Evolutionary conservation across 2,113 vertebrate genomes (phyloP).

Genomic region (Seriola quinqueradiata): DNA sequence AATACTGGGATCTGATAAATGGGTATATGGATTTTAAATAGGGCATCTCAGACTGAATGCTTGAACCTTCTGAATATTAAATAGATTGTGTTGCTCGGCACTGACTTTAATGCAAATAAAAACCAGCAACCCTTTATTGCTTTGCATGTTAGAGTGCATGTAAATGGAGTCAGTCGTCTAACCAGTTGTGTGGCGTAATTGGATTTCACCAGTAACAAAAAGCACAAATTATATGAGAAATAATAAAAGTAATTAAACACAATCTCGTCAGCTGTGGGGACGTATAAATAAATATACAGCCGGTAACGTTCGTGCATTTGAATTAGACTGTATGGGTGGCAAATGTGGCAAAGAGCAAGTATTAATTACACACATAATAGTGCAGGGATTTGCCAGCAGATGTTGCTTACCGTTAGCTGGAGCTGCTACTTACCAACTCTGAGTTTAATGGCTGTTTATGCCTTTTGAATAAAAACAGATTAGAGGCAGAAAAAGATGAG

Average conservation of each 20-base stretch:
- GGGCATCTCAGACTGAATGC: background rate
- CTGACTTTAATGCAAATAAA: background rate
- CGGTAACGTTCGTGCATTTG: background rate
- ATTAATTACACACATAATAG: constrained; percentile 39
- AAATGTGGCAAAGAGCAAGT: background rate
- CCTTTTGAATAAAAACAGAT: constrained; percentile 44
- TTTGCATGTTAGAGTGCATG: background rate
- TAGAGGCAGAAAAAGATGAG: constrained; percentile 30
- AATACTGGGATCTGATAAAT: background rate
- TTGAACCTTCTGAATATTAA: background rate
- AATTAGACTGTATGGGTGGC: constrained; percentile 9
- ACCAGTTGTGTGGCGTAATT: constrained; percentile 4
- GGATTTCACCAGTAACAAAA: constrained; percentile 10
- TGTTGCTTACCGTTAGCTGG: background rate
- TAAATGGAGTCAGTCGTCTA: background rate
- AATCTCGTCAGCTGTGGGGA: constrained; percentile 1
- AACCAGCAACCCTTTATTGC: background rate
- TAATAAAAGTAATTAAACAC: constrained; percentile 9
- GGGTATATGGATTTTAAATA: background rate
- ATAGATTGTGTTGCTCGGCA: background rate
- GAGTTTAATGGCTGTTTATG: constrained; percentile 16
- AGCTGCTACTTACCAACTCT: constrained; percentile 17
- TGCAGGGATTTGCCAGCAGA: constrained; percentile 27
- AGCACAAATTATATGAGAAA: background rate
- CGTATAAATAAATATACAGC: background rate